These are phyloP conservation scores for Gambusia yucatana DNA, from an alignment of 2,797 vertebrate species.

Conservation along the genomic window DNA sequence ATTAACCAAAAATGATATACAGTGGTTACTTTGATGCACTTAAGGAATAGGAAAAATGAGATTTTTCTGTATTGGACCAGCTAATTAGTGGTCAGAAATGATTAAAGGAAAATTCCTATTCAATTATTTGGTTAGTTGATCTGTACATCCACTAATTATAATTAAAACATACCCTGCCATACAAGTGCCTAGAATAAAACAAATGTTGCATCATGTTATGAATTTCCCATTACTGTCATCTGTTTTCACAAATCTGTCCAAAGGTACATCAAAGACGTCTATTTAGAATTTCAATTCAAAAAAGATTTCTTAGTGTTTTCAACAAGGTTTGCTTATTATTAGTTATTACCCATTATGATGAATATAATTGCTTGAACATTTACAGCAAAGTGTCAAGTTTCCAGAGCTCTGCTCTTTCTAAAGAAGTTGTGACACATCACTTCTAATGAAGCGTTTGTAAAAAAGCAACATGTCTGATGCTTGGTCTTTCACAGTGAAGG, in stretches of 20 bases:
- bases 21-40: neutral
- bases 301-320: neutral
- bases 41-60: neutral
- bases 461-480: constrained; percentile 12
- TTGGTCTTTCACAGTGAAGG: constrained; percentile 10
- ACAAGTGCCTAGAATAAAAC: neutral
- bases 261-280: neutral
- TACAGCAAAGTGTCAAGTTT: constrained; percentile 7
- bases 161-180: neutral
- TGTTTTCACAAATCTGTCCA: neutral
- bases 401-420: neutral
- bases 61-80: neutral
- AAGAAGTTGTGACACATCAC: constrained; percentile 4
- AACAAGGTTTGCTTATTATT: neutral
- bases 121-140: neutral
- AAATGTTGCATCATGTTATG: neutral
- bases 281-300: neutral
- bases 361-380: neutral
- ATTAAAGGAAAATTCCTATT: neutral
- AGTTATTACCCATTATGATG: neutral
- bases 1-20: neutral
- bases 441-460: constrained; percentile 12
- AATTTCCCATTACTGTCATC: neutral
- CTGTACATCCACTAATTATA: neutral
- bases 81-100: neutral